These are phyloP conservation scores for Griposia aprilina DNA, from an alignment of 2,888 invertebrate species.

Conservation along the genomic window DNA sequence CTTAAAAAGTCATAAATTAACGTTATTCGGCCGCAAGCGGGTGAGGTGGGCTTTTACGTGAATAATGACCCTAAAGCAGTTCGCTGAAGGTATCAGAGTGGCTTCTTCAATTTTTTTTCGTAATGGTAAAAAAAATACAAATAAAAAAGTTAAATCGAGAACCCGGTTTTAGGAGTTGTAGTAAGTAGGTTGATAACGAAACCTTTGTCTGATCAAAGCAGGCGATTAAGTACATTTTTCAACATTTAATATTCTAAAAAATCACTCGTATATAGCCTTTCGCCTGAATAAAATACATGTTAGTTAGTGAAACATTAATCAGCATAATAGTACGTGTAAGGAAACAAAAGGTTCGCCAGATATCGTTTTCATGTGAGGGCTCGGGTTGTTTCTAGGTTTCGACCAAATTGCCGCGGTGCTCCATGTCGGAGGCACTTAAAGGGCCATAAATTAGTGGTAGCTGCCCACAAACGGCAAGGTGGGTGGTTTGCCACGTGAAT, in stretches of 20 bases:
- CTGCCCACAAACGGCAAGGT: constrained; percentile 87
- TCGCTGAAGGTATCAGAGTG: constrained; percentile 65
- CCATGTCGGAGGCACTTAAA: constrained; percentile 85
- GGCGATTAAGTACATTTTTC: background rate
- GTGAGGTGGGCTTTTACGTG: constrained; percentile 76
- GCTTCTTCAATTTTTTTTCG: constrained; percentile 68
- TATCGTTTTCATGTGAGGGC: constrained; percentile 58
- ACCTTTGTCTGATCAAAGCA: constrained; percentile 17
- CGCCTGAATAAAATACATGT: constrained; percentile 18
- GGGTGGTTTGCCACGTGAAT: constrained; percentile 85
- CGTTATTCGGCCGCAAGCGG: constrained; percentile 75
- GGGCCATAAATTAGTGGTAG: constrained; percentile 88
- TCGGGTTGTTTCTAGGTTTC: constrained; percentile 78
- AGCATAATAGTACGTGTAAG: constrained; percentile 21
- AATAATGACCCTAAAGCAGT: constrained; percentile 78
- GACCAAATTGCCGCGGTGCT: constrained; percentile 80
- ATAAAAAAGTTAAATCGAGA: constrained; percentile 26
- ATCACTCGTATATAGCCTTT: background rate
- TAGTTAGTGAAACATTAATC: constrained; percentile 42
- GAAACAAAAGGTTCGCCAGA: constrained; percentile 43
- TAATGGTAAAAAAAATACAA: constrained; percentile 29
- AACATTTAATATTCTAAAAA: constrained; percentile 7
- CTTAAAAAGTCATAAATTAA: constrained; percentile 86
- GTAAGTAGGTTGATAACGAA: constrained; percentile 21
- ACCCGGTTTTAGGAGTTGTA: constrained; percentile 1